Evolutionary conservation across 1,140 invertebrate species (phyloP).

Genomic region (Pectinophora gossypiella): DNA sequence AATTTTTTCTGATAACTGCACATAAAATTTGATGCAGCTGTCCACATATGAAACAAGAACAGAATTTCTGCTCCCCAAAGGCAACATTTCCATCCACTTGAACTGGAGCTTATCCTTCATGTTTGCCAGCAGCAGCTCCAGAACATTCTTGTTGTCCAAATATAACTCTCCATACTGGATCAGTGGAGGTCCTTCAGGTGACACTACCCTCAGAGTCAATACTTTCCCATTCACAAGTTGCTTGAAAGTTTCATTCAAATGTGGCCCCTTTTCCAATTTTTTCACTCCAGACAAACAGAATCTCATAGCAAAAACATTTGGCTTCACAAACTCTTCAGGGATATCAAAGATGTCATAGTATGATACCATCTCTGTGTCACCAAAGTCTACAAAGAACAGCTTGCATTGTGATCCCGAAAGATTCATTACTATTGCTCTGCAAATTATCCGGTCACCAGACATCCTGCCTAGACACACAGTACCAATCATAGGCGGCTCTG

Average conservation of each 20-base stretch:
- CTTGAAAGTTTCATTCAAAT: slow-evolving; percentile 83
- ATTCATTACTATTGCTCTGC: slow-evolving; percentile 83
- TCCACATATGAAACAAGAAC: slow-evolving; percentile 83
- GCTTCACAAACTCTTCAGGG: slow-evolving; percentile 80
- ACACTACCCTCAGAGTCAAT: slow-evolving; percentile 78
- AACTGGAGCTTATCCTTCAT: slow-evolving; percentile 66
- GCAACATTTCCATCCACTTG: slow-evolving; percentile 68
- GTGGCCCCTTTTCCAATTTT: slow-evolving; percentile 78
- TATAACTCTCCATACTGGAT: slow-evolving; percentile 84
- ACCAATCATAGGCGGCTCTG: slow-evolving; percentile 80
- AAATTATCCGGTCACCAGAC: slow-evolving; percentile 78
- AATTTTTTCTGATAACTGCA: slow-evolving; percentile 79
- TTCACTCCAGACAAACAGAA: slow-evolving; percentile 83
- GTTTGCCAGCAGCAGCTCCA: slow-evolving; percentile 70
- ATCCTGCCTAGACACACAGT: slow-evolving; percentile 83
- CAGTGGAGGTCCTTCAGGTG: slow-evolving; percentile 80
- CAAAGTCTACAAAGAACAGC: slow-evolving; percentile 87
- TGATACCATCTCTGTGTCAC: slow-evolving; percentile 82
- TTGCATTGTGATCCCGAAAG: slow-evolving; percentile 77
- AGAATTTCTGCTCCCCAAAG: slow-evolving; percentile 67
- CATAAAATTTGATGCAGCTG: slow-evolving; percentile 82
- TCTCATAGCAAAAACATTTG: slow-evolving; percentile 83
- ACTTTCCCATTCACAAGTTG: slow-evolving; percentile 78
- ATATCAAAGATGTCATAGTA: slow-evolving; percentile 83
- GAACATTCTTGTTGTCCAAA: slow-evolving; percentile 75